A percentile compares a stretch with the other conserved stretches of the same genome.
These are phyloP conservation scores for Tamandua tetradactyla DNA, from an alignment of 2,797 vertebrate species.

Conservation along the genomic window DNA sequence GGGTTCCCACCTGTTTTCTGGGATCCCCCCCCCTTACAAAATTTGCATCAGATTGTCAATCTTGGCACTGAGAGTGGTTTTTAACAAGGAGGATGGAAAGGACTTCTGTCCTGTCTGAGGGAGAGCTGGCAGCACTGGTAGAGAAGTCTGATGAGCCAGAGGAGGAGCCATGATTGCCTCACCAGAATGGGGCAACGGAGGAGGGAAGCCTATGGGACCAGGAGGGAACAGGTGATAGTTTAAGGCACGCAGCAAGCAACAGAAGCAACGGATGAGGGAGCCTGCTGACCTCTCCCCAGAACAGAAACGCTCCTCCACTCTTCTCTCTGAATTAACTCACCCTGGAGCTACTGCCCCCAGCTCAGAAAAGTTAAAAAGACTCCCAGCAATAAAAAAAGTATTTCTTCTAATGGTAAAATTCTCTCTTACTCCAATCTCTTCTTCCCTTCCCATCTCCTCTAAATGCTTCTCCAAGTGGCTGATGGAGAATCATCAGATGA, in stretches of 20 bases:
- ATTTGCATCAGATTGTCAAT: neutral
- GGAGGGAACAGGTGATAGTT: constrained; percentile 17
- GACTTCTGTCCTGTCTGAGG: neutral
- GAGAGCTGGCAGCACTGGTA: neutral
- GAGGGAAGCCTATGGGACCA: neutral
- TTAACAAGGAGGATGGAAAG: neutral
- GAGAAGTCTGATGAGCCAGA: neutral
- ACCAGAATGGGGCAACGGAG: neutral
- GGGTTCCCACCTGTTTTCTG: too few species aligned
- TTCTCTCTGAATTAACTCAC: neutral
- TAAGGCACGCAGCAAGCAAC: constrained; percentile 77
- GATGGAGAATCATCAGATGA: neutral
- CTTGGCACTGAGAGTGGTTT: neutral
- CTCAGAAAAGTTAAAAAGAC: neutral
- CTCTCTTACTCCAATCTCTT: neutral
- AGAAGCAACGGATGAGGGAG: neutral
- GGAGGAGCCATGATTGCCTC: neutral
- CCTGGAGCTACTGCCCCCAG: neutral
- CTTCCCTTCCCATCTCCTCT: neutral
- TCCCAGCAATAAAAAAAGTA: neutral
- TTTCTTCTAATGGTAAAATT: neutral
- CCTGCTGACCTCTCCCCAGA: neutral
- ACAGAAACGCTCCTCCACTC: neutral
- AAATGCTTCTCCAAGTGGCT: neutral
- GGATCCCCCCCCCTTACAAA: rapidly evolving